A percentile compares a stretch with the other conserved stretches of the same genome.
Conservation (phyloP, 2,797 vertebrate genomes). For the Sebastes aleutianus region DNA sequence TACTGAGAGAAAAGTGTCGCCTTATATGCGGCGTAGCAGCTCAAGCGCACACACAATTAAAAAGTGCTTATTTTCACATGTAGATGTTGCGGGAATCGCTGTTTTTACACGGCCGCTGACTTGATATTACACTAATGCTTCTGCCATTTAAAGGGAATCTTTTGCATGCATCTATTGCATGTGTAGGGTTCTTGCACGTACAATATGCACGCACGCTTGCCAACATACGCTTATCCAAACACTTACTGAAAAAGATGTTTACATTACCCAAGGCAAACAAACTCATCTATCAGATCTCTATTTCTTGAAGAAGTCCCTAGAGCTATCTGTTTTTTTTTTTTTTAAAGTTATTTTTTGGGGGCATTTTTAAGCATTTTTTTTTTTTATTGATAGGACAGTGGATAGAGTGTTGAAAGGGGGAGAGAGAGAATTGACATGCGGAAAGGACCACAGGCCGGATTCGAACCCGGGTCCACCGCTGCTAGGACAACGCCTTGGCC, state of each 20-base stretch:
- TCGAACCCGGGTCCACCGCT: no score
- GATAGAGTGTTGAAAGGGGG: no score
- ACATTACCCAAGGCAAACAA: constrained; percentile 35
- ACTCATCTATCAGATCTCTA: constrained; percentile 30
- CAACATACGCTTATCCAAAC: neutral
- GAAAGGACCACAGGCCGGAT: no score
- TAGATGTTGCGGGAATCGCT: neutral
- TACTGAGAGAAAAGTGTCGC: constrained; percentile 24
- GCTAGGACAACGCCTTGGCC: no score
- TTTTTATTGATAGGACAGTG: no score
- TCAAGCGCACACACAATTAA: constrained; percentile 8
- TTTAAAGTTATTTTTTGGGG: no score
- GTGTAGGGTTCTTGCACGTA: neutral
- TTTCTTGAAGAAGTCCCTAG: constrained; percentile 24
- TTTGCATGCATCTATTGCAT: neutral
- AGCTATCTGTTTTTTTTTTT: constrained; percentile 61
- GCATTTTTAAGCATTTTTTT: no score
- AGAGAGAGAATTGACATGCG: no score
- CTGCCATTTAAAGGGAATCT: neutral
- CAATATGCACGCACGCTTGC: neutral
- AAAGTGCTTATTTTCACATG: neutral
- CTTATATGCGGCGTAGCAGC: neutral
- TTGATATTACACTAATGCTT: neutral
- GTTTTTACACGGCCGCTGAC: neutral
- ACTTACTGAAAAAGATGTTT: constrained; percentile 22